Evolutionary conservation across 2,113 vertebrate genomes (phyloP).

Genomic region (Colaptes auratus): DNA sequence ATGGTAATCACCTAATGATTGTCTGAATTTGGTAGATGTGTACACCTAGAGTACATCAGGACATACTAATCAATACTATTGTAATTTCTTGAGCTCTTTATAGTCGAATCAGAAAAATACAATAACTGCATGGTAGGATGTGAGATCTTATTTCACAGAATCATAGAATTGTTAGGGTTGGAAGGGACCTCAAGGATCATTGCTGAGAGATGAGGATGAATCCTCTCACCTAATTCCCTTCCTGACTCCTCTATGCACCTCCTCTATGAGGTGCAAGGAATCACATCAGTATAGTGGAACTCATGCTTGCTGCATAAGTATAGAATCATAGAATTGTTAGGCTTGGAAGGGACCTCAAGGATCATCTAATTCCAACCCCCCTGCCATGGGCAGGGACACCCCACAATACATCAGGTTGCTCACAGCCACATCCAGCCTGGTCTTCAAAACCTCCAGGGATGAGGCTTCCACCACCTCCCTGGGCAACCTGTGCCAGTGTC

Average conservation of each 20-base stretch:
- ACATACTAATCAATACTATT: neutral
- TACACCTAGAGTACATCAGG: neutral
- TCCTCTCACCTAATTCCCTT: neutral
- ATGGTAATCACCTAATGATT: neutral
- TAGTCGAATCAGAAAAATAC: neutral
- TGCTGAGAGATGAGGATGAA: neutral
- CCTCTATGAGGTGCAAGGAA: neutral
- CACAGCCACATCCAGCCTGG: no score
- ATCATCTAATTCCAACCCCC: no score
- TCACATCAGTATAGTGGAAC: neutral
- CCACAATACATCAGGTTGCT: no score
- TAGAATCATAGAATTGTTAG: no score
- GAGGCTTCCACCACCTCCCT: no score
- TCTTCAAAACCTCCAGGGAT: no score
- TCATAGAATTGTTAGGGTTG: no score
- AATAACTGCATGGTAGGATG: neutral
- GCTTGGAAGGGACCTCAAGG: no score
- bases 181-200: no score
- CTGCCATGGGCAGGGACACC: no score
- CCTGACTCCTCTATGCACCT: neutral
- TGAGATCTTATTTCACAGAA: neutral
- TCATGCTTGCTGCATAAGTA: neutral
- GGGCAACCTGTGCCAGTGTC: no score
- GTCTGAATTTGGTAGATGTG: neutral
- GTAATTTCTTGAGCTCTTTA: neutral